phyloP scores from a whole-genome alignment of 2,888 invertebrate species.

The Sipha maydis region DNA sequence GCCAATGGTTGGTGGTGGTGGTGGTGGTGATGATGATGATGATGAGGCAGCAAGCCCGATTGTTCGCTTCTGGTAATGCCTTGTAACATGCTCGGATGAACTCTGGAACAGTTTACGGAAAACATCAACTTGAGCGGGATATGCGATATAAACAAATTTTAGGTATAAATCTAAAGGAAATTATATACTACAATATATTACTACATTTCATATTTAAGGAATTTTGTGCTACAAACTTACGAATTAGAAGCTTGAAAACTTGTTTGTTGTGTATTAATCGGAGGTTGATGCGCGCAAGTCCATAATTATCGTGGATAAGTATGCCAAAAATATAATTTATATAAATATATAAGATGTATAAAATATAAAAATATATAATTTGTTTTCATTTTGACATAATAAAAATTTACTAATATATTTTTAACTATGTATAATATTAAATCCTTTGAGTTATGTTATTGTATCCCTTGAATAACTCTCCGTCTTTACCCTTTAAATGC shows the following conservation, averaged over 20 bases:
- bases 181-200: not conserved
- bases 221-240: not conserved
- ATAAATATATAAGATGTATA: too few relatives aligned
- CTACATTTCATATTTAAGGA: not conserved
- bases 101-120: constrained; percentile 31
- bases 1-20: constrained; percentile 64
- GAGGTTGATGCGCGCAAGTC: too few relatives aligned
- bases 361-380: too few relatives aligned
- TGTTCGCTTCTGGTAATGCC: constrained; percentile 65
- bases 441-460: too few relatives aligned
- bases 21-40: constrained; percentile 65
- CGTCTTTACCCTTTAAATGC: too few relatives aligned
- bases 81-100: constrained; percentile 64
- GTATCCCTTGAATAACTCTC: too few relatives aligned
- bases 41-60: constrained; percentile 64
- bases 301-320: too few relatives aligned
- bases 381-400: too few relatives aligned
- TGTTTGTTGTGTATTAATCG: not conserved
- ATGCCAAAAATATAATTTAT: too few relatives aligned
- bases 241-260: not conserved
- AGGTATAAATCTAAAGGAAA: not conserved
- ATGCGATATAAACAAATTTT: not conserved
- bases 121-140: not conserved
- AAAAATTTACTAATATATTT: too few relatives aligned
- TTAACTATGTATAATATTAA: too few relatives aligned